Evolutionary conservation across 2,797 vertebrate species (phyloP).

Genomic region (Notolepis coatsorum): DNA sequence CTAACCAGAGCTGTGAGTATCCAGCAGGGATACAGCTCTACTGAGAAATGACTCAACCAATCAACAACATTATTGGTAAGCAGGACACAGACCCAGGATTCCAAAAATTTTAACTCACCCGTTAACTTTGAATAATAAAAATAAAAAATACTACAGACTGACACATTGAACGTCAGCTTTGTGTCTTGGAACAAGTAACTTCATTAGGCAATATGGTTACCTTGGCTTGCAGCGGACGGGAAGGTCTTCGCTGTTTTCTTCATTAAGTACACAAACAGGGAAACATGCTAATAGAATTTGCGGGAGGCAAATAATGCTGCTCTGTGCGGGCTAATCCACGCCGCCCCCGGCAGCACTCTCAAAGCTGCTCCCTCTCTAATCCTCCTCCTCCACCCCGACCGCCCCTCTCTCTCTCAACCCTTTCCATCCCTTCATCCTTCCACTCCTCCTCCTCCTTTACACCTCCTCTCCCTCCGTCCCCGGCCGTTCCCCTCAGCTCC

Average conservation of each 20-base stretch:
- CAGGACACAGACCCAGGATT: no score
- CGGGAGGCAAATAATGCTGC: slow-evolving; percentile 68
- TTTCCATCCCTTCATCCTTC: slow-evolving; percentile 60
- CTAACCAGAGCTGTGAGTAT: no score
- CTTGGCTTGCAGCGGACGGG: slow-evolving; percentile 42
- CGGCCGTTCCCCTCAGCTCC: slow-evolving; percentile 57
- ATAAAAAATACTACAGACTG: slow-evolving; percentile 52
- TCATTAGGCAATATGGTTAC: slow-evolving; percentile 59
- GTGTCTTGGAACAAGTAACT: slow-evolving; percentile 39
- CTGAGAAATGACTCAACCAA: no score
- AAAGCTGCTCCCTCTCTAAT: slow-evolving; percentile 70
- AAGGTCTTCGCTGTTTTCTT: slow-evolving; percentile 35
- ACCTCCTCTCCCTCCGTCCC: slow-evolving; percentile 34
- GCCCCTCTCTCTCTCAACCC: background rate
- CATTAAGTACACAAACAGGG: slow-evolving; percentile 71
- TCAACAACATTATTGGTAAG: no score
- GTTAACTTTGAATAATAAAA: slow-evolving; percentile 35
- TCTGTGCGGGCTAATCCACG: slow-evolving; percentile 73
- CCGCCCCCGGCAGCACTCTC: slow-evolving; percentile 62
- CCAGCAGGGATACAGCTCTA: no score
- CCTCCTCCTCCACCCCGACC: slow-evolving; percentile 21
- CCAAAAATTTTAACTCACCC: no score
- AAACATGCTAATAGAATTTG: slow-evolving; percentile 67
- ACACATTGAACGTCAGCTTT: slow-evolving; percentile 38
- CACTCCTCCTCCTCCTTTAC: slow-evolving; percentile 62